Evolutionary conservation across 2,113 vertebrate genomes (phyloP), one percentile per base, ranked within the genome.

Genomic region (Austrofundulus limnaeus): DNA sequence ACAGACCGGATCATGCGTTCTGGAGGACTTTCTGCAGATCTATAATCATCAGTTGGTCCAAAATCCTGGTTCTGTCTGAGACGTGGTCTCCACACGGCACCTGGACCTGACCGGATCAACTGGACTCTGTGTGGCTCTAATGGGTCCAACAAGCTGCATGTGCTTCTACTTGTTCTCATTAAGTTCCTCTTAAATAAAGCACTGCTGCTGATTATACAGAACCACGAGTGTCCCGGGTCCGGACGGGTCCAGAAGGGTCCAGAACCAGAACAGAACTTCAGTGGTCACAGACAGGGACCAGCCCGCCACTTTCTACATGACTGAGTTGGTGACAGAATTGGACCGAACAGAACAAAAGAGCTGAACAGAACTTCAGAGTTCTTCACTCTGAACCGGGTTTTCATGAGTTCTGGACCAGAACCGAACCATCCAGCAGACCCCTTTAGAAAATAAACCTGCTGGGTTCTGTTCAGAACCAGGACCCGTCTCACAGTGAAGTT

Each of bases 281-380:
- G 31, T 34, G 31, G 4, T 10, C 9, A 34, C 5, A 34, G 28
- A 34, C 31, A 34, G 10, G 31, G 31, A 50, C 57, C 8, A 28
- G 72, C 78, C 80, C 86, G 85, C 85, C 85, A 81, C 74, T 88
- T 90, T 90, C 85, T 73, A 73, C 83, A 70, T 86, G 78, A 86
- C 4, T 72, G 75, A 61, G 12, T 72, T 11, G 64, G 53, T 69
- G 20, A 49, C 34, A 55, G 25, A 61, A 72, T 45, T 56, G 60
- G 80, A 86, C 78, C 65, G 50, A 62, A 19, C 41, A 50, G 78
- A 80, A 83, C 77, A 83, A 81, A 72, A 14, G 85, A 41, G 2
- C 20, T 25, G 66, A 21, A 7, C 5, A 24, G 54, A 43, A 9
- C 31, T 14, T 24, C 51, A 34, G 28, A 23, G 2, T 43, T 23